Evolutionary conservation across 2,797 vertebrate species (phyloP), one percentile per base, ranked within the genome.

Genomic region (Myoxocephalus aenaeus): DNA sequence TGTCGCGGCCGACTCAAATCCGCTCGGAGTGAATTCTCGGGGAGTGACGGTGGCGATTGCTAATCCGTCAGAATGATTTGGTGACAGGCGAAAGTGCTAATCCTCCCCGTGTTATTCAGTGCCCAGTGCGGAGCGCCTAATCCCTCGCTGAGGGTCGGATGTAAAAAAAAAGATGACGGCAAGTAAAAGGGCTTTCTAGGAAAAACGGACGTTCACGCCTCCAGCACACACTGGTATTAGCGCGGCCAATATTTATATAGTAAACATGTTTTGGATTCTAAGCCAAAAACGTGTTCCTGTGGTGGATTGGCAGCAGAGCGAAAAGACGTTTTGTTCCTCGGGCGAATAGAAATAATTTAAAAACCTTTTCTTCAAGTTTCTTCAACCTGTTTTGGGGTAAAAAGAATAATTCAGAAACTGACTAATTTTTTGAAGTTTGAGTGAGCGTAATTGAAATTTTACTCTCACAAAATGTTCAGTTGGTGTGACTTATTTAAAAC

Each of bases 11-110:
- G 54, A 53, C 75, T 83, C 48, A 67, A 74, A 87, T 86, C 78
- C 25, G 27, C 71, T 81, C 10, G 70, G 65, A 83, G 69, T 66
- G 86, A 87, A 87, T 89, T 80, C 83, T 83, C 51, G 0, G 17
- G 56, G 76, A 81, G 84, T 80, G 87, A 85, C 86, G 56, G 78
- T 25, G 73, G 81, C 73, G 82, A 89, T 80, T 82, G 83, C 76
- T 93, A 93, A 93, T 92, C 92, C 89, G 77, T 82, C 87, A 78
- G 85, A 79, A 91, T 87, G 89, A 92, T 92, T 92, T 92, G 89
- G 86, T 93, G 90, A 90, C 85, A 68, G 83, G 82, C 72, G 73
- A 90, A 87, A 85, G 87, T 90, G 84, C 82, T 93, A 94, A 94
- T 94, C 93, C 92, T 71, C 75, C 12, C 51, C 12, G 27, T 76